phyloP scores from a whole-genome alignment of 2,888 invertebrate species.

The Cylloceria caligata region DNA sequence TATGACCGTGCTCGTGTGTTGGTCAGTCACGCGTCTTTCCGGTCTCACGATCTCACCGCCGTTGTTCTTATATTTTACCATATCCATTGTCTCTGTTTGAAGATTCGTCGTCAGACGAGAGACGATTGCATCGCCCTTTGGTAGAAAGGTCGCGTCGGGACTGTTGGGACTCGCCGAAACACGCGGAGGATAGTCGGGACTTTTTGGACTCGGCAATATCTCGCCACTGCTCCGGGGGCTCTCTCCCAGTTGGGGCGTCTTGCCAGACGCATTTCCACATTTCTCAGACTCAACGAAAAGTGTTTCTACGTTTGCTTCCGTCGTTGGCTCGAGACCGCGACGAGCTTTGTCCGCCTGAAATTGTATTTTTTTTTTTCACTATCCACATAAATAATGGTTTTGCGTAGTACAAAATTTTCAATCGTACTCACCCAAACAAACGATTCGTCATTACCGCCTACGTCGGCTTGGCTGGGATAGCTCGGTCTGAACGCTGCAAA shows the following conservation, averaged over 20 bases:
- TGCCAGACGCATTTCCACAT: constrained; percentile 78
- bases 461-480: background rate
- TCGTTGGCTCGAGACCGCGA: constrained; percentile 69
- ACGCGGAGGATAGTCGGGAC: constrained; percentile 82
- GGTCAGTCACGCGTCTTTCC: constrained; percentile 11
- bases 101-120: constrained; percentile 47
- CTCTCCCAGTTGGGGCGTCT: constrained; percentile 80
- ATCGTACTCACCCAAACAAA: constrained; percentile 43
- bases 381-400: too few relatives aligned
- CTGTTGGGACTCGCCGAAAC: constrained; percentile 78
- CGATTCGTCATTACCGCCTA: constrained; percentile 5
- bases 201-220: constrained; percentile 80
- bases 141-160: constrained; percentile 74
- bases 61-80: constrained; percentile 70
- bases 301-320: constrained; percentile 47
- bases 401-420: background rate
- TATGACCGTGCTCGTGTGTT: constrained; percentile 14
- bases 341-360: constrained; percentile 72
- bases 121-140: constrained; percentile 54
- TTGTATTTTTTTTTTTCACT: background rate
- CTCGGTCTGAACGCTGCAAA: constrained; percentile 15
- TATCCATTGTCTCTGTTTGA: constrained; percentile 68
- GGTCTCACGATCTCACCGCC: constrained; percentile 17
- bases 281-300: constrained; percentile 72
- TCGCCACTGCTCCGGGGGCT: constrained; percentile 79